A percentile compares a stretch with the other conserved stretches of the same genome.
Conservation (phyloP, 53 echinoderm and acorn worm genomes). For the Holothuria scabra region DNA sequence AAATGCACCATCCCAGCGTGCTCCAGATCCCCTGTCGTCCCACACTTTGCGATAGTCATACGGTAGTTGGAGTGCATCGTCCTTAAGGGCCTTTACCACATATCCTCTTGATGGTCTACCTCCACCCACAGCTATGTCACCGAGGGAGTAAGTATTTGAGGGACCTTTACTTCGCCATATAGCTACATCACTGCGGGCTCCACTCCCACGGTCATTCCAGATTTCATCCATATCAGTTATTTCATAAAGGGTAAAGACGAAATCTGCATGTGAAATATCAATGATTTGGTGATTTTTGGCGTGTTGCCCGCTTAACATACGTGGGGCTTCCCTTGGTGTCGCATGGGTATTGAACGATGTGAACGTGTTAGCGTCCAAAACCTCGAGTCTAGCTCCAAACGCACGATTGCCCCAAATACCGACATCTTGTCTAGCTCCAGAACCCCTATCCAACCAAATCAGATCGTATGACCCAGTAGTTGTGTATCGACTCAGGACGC, state of each 20-base stretch:
- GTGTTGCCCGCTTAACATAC: neutral
- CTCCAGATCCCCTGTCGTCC: slow-evolving; percentile 24
- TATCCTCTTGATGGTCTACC: neutral
- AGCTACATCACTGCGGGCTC: neutral
- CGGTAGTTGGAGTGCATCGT: neutral
- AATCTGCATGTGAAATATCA: neutral
- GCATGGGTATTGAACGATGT: slow-evolving; percentile 12
- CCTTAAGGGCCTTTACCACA: neutral
- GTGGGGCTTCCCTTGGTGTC: neutral
- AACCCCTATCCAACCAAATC: slow-evolving; percentile 25
- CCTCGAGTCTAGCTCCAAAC: neutral
- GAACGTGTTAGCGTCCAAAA: slow-evolving; percentile 7
- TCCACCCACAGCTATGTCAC: slow-evolving; percentile 12
- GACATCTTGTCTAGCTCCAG: slow-evolving; percentile 20
- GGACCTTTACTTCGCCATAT: slow-evolving; percentile 20
- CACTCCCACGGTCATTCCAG: slow-evolving; percentile 36
- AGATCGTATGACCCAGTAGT: slow-evolving; percentile 7
- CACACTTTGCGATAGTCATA: slow-evolving; percentile 1
- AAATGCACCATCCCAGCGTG: neutral
- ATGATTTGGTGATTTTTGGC: slow-evolving; percentile 8
- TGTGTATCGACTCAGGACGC: neutral
- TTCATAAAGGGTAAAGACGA: slow-evolving; percentile 12
- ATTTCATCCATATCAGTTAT: slow-evolving; percentile 14
- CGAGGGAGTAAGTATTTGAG: neutral
- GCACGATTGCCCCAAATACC: slow-evolving; percentile 20